Percentiles rank a stretch among this genome's conserved stretches.
Conservation (phyloP, 1,140 invertebrate genomes). For the Ruditapes philippinarum region DNA sequence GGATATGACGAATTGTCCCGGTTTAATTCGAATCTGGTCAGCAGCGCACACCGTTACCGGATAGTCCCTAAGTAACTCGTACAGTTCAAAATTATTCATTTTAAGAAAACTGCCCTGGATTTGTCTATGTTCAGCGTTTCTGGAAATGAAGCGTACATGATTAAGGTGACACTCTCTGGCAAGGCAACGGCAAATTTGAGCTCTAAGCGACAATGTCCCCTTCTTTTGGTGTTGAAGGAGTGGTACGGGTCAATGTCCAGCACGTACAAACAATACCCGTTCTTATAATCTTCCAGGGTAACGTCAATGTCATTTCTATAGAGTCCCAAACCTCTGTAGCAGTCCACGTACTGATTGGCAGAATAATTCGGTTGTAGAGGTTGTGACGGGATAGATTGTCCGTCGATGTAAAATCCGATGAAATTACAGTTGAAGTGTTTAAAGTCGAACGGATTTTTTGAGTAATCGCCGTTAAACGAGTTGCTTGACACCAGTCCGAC, state of each 20-base stretch:
- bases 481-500: constrained; percentile 39
- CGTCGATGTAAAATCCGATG: constrained; percentile 55
- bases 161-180: constrained; percentile 59
- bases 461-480: constrained; percentile 14
- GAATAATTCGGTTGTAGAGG: constrained; percentile 2
- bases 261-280: constrained; percentile 47
- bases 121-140: constrained; percentile 50
- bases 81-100: constrained; percentile 53
- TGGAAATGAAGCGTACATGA: constrained; percentile 63
- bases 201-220: constrained; percentile 50
- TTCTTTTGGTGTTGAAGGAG: constrained; percentile 57
- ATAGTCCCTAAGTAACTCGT: background rate
- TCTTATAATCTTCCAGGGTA: background rate
- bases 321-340: background rate
- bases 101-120: constrained; percentile 29
- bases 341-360: background rate
- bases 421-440: constrained; percentile 51
- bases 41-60: constrained; percentile 2
- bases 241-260: constrained; percentile 44
- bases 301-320: background rate
- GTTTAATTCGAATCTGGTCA: background rate
- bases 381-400: constrained; percentile 58
- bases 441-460: background rate
- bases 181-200: constrained; percentile 48
- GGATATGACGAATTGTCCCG: background rate